These are phyloP conservation scores for Littorina saxatilis DNA, from an alignment of 1,140 invertebrate species.

Conservation along the genomic window DNA sequence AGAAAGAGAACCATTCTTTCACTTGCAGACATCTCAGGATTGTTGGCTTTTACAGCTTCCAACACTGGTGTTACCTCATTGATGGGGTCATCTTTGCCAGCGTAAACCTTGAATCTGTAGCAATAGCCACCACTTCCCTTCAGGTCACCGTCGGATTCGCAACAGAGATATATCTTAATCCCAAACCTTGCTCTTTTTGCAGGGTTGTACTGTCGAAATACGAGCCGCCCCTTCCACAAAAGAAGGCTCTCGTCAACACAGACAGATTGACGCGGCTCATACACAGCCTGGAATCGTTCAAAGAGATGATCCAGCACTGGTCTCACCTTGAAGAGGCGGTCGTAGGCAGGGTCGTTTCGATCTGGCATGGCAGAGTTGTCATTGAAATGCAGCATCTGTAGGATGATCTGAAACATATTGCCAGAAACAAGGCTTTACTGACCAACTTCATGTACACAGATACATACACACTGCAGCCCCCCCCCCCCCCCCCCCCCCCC, in stretches of 20 bases:
- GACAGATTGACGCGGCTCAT: background rate
- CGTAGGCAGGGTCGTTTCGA: background rate
- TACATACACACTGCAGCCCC: no score
- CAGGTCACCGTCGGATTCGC: slow-evolving; percentile 36
- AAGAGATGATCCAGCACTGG: slow-evolving; percentile 25
- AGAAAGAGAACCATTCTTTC: slow-evolving; percentile 32
- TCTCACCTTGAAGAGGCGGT: slow-evolving; percentile 33
- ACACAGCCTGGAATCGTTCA: slow-evolving; percentile 23
- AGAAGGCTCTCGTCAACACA: slow-evolving; percentile 41
- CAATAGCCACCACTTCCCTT: slow-evolving; percentile 39
- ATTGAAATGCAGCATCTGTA: background rate
- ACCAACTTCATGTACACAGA: background rate
- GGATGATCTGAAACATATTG: background rate
- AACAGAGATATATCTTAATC: slow-evolving; percentile 24
- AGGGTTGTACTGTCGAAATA: slow-evolving; percentile 18
- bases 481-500: no score
- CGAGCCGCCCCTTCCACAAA: slow-evolving; percentile 34
- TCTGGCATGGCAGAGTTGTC: slow-evolving; percentile 10
- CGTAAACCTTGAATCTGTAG: slow-evolving; percentile 38
- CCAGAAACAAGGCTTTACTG: background rate
- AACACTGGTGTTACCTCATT: slow-evolving; percentile 36
- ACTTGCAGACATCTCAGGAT: background rate
- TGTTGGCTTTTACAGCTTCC: background rate
- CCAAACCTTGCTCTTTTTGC: slow-evolving; percentile 25
- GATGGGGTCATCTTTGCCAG: no score